phyloP scores from a whole-genome alignment of 53 echinoderm and acorn worm genomes.

The Arbacia lixula region DNA sequence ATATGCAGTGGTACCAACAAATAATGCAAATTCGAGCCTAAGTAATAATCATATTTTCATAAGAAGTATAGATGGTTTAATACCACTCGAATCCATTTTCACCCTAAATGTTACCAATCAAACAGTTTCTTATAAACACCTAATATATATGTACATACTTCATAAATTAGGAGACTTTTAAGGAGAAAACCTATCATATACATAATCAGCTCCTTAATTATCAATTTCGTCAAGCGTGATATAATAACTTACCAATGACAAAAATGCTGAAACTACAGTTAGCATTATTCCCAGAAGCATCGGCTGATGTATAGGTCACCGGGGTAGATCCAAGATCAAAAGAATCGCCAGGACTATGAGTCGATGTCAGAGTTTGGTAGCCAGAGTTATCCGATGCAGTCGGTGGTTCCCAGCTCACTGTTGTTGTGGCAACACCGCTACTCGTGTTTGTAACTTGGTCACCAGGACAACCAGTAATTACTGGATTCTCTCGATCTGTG shows the following conservation, averaged over 20 bases:
- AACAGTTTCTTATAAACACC: too few species aligned
- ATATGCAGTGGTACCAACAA: too few species aligned
- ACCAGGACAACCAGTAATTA: not conserved
- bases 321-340: not conserved
- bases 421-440: not conserved
- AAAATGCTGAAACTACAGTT: not conserved
- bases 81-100: too few species aligned
- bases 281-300: not conserved
- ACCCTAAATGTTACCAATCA: too few species aligned
- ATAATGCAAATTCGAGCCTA: too few species aligned
- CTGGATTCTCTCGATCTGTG: not conserved
- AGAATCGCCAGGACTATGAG: not conserved
- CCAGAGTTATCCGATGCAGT: not conserved
- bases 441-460: not conserved
- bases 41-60: too few species aligned
- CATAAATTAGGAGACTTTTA: too few species aligned
- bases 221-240: too few species aligned
- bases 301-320: not conserved
- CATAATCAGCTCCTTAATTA: too few species aligned
- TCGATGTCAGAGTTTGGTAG: not conserved
- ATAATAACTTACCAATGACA: conserved; percentile 15
- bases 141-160: too few species aligned
- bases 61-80: too few species aligned
- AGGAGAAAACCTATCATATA: too few species aligned
- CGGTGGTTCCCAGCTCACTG: not conserved